phyloP scores from a whole-genome alignment of 2,888 invertebrate genomes.

The Parasteatoda lunata region DNA sequence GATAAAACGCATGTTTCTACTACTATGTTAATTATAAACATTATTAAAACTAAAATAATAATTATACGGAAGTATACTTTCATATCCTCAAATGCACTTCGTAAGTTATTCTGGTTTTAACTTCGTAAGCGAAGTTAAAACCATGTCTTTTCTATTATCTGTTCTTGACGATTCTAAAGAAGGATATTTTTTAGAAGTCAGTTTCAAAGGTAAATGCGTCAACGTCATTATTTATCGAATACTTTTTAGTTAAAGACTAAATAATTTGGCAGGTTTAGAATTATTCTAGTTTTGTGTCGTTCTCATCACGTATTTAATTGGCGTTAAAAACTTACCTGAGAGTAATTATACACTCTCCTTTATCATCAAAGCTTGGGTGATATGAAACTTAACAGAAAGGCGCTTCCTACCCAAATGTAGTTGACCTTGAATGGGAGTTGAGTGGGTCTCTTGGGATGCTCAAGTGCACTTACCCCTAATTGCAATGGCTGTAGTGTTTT shows the following conservation, averaged over 20 bases:
- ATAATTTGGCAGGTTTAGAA: not conserved
- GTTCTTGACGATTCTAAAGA: too few relatives aligned
- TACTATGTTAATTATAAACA: too few relatives aligned
- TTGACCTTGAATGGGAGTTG: slow-evolving; percentile 27
- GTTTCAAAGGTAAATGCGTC: too few relatives aligned
- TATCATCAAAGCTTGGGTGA: not conserved
- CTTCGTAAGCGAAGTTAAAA: too few relatives aligned
- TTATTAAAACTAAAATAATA: too few relatives aligned
- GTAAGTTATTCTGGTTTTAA: too few relatives aligned
- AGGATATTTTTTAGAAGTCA: too few relatives aligned
- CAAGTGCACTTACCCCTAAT: slow-evolving; percentile 31
- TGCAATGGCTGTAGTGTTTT: not conserved
- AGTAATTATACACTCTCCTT: not conserved
- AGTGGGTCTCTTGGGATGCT: not conserved
- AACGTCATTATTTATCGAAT: not conserved
- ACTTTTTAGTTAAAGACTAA: not conserved
- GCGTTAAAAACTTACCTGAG: not conserved
- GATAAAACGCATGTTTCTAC: too few relatives aligned
- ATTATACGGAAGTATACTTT: too few relatives aligned
- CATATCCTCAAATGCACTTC: too few relatives aligned
- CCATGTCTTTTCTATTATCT: too few relatives aligned
- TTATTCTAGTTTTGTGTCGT: not conserved
- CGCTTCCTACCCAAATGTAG: not conserved
- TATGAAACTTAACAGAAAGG: not conserved
- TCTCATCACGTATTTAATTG: not conserved